These are phyloP conservation scores for Diadema setosum DNA, from an alignment of 35 echinoderm and acorn worm species.

Conservation along the genomic window DNA sequence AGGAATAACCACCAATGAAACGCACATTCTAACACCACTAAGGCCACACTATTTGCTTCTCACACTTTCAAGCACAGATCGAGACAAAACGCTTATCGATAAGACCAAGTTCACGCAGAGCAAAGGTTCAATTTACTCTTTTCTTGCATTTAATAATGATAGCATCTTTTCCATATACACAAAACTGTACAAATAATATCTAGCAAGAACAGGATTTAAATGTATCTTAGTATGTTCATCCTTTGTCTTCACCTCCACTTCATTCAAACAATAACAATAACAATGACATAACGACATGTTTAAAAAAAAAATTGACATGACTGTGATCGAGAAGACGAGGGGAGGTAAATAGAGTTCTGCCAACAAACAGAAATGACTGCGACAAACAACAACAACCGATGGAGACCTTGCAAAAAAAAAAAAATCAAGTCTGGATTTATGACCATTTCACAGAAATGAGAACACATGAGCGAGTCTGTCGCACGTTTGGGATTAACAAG, in stretches of 20 bases:
- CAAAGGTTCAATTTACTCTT: background rate
- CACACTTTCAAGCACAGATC: background rate
- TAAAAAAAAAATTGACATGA: no score
- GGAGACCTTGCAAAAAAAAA: no score
- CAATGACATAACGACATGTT: background rate
- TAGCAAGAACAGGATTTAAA: slow-evolving; percentile 8
- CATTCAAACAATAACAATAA: background rate
- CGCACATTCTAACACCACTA: background rate
- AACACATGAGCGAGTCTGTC: no score
- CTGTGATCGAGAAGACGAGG: no score
- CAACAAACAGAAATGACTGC: no score
- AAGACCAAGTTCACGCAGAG: background rate
- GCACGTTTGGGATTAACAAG: no score
- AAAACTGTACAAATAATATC: slow-evolving; percentile 28
- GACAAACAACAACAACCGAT: no score
- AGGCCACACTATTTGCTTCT: background rate
- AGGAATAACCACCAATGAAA: background rate
- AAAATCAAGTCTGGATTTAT: no score
- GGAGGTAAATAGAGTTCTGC: no score
- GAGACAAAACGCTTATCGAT: background rate
- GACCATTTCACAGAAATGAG: no score
- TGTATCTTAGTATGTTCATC: background rate
- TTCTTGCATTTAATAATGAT: slow-evolving; percentile 34
- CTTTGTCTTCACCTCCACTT: background rate
- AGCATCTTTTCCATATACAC: slow-evolving; percentile 33